Conservation (phyloP, 2,888 invertebrate genomes). For the Himalopsyche kuldschensis region DNA sequence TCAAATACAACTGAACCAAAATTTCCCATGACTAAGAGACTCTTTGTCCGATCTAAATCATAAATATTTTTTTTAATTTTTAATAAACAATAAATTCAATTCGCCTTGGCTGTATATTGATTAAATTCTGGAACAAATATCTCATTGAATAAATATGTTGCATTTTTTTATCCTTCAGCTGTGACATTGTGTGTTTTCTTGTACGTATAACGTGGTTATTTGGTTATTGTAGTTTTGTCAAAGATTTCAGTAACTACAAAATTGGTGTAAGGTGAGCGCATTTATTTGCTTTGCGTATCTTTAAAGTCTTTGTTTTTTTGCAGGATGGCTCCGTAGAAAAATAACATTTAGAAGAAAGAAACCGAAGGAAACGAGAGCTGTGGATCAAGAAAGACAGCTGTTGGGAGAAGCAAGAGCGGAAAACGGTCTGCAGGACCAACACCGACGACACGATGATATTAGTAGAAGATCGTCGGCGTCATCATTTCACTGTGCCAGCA, state of each 20-base stretch:
- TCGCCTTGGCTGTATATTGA: too few relatives aligned
- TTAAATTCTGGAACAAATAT: too few relatives aligned
- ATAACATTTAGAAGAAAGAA: constrained; percentile 52
- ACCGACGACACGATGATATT: neutral
- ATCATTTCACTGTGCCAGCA: constrained; percentile 11
- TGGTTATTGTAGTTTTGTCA: neutral
- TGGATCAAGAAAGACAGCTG: constrained; percentile 17
- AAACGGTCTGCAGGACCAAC: neutral
- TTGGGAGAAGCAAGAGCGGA: neutral
- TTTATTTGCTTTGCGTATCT: neutral
- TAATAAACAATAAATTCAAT: too few relatives aligned
- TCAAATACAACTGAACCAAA: too few relatives aligned
- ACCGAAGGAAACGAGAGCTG: constrained; percentile 41
- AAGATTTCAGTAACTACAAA: neutral
- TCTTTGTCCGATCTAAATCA: too few relatives aligned
- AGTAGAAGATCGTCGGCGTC: constrained; percentile 15
- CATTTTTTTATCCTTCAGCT: neutral
- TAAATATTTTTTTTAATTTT: too few relatives aligned
- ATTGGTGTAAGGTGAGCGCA: neutral
- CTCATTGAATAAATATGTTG: neutral
- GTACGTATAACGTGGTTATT: neutral
- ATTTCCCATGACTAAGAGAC: too few relatives aligned
- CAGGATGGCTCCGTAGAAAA: constrained; percentile 61
- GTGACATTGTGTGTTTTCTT: neutral
- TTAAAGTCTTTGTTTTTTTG: constrained; percentile 35